phyloP scores from a whole-genome alignment of 1,140 invertebrate species.

The Sarcophaga peregrina region DNA sequence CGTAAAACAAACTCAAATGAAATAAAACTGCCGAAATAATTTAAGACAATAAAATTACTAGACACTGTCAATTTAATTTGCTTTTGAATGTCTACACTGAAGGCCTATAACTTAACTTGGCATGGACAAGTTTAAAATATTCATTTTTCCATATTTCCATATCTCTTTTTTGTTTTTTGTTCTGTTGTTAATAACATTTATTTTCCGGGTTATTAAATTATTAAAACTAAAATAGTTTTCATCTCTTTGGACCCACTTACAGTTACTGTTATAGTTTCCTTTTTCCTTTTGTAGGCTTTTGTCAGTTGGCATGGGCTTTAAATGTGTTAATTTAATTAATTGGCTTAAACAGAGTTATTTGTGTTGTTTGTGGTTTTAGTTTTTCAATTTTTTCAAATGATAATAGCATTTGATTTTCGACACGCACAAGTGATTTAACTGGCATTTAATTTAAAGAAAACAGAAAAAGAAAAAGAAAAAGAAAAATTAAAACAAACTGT shows the following conservation, averaged over 20 bases:
- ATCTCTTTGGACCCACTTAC: no score
- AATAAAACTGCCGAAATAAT: not conserved
- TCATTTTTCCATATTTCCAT: no score
- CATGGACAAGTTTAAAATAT: no score
- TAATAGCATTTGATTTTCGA: not conserved
- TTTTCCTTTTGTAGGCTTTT: not conserved
- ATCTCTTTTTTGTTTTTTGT: no score
- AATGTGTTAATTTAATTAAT: constrained; percentile 25
- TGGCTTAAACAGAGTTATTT: not conserved
- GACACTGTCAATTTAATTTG: constrained; percentile 20
- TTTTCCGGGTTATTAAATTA: constrained; percentile 21
- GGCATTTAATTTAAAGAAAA: not conserved
- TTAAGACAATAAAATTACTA: not conserved
- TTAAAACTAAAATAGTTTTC: not conserved
- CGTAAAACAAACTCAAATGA: no score
- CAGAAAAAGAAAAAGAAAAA: no score
- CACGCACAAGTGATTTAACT: constrained; percentile 18
- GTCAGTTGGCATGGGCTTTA: not conserved
- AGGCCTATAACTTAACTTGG: no score
- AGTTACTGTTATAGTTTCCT: no score
- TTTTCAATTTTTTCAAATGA: not conserved
- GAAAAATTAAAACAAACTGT: no score
- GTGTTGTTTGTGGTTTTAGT: no score
- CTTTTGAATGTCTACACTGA: not conserved
- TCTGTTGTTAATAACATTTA: not conserved